A percentile compares a stretch with the other conserved stretches of the same genome.
Conservation (phyloP, 1,140 invertebrate species). For the Armadillidium nasatum region DNA sequence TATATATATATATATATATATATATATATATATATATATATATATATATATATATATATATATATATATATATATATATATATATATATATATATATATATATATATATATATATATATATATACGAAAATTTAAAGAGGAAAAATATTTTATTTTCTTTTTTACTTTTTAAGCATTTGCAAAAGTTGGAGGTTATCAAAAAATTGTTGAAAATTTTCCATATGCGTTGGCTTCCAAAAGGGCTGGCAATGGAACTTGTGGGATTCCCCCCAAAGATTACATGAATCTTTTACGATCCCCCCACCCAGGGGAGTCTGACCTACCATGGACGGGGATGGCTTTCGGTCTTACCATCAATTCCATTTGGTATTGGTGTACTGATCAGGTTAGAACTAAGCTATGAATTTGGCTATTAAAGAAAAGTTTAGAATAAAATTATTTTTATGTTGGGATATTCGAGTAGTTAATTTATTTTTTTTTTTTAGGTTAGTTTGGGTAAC, state of each 20-base stretch:
- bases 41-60: no score
- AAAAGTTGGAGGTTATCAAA: conserved; percentile 54
- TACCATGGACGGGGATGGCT: conserved; percentile 57
- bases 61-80: no score
- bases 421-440: no score
- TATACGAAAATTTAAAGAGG: no score
- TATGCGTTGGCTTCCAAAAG: conserved; percentile 28
- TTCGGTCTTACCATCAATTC: conserved; percentile 54
- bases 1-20: no score
- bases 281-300: conserved; percentile 51
- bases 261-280: conserved; percentile 50
- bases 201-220: conserved; percentile 49
- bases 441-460: no score
- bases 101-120: no score
- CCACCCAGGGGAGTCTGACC: conserved; percentile 51
- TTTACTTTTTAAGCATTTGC: conserved; percentile 51
- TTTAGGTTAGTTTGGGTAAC: no score
- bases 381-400: conserved; percentile 51
- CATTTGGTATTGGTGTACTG: conserved; percentile 59
- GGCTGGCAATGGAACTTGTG: conserved; percentile 48
- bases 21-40: no score
- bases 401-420: no score
- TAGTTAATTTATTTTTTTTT: no score
- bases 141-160: not conserved
- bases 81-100: no score